phyloP scores from a whole-genome alignment of 2,888 invertebrate genomes.

The Xanthorhoe designata region DNA sequence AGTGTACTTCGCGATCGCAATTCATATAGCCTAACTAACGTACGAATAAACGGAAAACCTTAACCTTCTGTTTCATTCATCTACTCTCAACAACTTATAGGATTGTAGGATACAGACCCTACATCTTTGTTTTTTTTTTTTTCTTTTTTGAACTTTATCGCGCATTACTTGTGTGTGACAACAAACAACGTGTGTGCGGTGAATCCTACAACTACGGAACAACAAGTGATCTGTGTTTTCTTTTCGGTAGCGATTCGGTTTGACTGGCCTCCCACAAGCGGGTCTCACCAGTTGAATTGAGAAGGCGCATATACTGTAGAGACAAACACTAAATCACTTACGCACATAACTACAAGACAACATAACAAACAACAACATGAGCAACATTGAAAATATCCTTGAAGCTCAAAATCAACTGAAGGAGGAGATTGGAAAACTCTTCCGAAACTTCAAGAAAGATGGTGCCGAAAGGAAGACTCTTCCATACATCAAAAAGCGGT shows the following conservation, averaged over 20 bases:
- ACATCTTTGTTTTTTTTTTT: background rate
- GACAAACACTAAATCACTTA: background rate
- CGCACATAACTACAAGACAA: background rate
- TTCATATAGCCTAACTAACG: no score
- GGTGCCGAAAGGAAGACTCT: constrained; percentile 2
- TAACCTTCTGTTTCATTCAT: background rate
- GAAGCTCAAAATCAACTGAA: constrained; percentile 3
- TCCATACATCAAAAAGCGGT: background rate
- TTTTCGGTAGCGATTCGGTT: no score
- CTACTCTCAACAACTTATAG: background rate
- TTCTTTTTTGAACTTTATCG: no score
- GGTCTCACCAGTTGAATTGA: no score
- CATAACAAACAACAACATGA: background rate
- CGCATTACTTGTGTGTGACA: no score
- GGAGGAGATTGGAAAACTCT: background rate
- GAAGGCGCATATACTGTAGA: no score
- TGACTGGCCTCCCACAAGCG: no score
- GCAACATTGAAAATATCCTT: constrained; percentile 6
- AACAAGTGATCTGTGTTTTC: no score
- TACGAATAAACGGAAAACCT: constrained; percentile 1
- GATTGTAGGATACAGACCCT: constrained; percentile 1
- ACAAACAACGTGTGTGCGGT: no score
- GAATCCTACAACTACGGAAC: no score
- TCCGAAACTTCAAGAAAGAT: constrained; percentile 5
- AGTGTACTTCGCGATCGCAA: background rate